These are phyloP conservation scores for Ellobium chinense DNA, from an alignment of 2,888 invertebrate genomes.

Conservation along the genomic window DNA sequence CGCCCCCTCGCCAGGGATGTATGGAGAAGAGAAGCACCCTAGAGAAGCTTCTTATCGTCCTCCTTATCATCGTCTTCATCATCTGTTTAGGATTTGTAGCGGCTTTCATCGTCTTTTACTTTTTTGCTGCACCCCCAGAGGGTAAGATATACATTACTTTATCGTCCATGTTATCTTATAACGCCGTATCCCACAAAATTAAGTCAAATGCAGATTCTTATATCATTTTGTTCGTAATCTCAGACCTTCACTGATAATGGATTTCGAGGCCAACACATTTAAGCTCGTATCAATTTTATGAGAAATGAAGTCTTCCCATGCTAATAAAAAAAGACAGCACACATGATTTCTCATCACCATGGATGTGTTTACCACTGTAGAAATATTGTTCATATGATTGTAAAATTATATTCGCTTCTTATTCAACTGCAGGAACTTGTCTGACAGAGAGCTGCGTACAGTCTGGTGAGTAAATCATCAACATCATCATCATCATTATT, in stretches of 20 bases:
- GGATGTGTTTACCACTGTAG: neutral
- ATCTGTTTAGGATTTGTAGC: constrained; percentile 23
- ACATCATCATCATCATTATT: too few species aligned
- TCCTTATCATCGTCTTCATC: constrained; percentile 40
- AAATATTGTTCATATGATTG: neutral
- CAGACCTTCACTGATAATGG: too few species aligned
- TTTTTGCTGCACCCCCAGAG: constrained; percentile 6
- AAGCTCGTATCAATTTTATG: too few species aligned
- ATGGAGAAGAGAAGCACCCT: constrained; percentile 33
- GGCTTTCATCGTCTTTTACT: constrained; percentile 34
- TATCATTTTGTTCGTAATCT: too few species aligned
- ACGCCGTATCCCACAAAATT: too few species aligned
- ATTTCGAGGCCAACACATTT: too few species aligned
- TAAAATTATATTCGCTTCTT: neutral
- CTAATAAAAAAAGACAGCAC: neutral
- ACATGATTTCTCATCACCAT: neutral
- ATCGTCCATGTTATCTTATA: too few species aligned
- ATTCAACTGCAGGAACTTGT: constrained; percentile 22
- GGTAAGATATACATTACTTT: too few species aligned
- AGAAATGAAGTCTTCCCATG: too few species aligned
- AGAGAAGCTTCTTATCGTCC: constrained; percentile 39
- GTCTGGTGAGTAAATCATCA: constrained; percentile 30
- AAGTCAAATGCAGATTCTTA: too few species aligned
- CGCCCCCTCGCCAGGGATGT: constrained; percentile 34
- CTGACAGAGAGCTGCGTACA: constrained; percentile 23